Conservation (phyloP, 35 echinoderm and acorn worm species). For the Chiridota heheva region DNA sequence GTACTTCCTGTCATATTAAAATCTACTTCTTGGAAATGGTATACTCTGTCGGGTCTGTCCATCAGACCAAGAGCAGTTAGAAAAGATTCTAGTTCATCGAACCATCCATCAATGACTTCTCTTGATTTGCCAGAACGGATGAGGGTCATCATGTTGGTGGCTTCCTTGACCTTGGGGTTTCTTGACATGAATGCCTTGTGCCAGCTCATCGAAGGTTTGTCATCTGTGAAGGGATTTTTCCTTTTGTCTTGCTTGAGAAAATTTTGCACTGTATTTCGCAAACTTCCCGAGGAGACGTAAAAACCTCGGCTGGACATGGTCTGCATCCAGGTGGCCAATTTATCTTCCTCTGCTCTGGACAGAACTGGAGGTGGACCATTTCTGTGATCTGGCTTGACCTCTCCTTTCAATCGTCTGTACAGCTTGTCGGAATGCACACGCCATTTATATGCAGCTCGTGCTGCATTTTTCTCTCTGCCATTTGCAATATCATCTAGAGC, state of each 20-base stretch:
- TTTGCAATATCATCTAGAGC: constrained; percentile 42
- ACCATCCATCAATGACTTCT: constrained; percentile 46
- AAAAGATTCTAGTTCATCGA: constrained; percentile 33
- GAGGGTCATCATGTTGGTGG: constrained; percentile 47
- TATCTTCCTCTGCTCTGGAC: constrained; percentile 54
- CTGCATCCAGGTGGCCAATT: constrained; percentile 49
- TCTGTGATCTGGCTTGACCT: constrained; percentile 17
- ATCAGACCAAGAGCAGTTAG: constrained; percentile 18
- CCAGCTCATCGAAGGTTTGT: constrained; percentile 61
- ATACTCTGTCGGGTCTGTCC: constrained; percentile 53
- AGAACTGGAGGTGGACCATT: constrained; percentile 67
- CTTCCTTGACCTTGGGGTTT: constrained; percentile 52
- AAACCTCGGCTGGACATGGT: constrained; percentile 66
- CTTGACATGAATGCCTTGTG: constrained; percentile 59
- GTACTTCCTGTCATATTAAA: constrained; percentile 2
- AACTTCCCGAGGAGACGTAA: constrained; percentile 19
- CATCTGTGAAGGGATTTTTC: constrained; percentile 48
- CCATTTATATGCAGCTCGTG: constrained; percentile 58
- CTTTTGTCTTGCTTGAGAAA: constrained; percentile 64
- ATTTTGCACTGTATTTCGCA: constrained; percentile 52
- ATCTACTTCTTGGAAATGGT: constrained; percentile 35
- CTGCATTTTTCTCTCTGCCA: constrained; percentile 18
- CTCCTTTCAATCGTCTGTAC: constrained; percentile 41
- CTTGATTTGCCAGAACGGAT: constrained; percentile 20
- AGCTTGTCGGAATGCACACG: constrained; percentile 49